Percentiles rank a stretch among this genome's conserved stretches.
phyloP scores from a whole-genome alignment of 1,140 invertebrate species.

The Geopemphigus sp. region DNA sequence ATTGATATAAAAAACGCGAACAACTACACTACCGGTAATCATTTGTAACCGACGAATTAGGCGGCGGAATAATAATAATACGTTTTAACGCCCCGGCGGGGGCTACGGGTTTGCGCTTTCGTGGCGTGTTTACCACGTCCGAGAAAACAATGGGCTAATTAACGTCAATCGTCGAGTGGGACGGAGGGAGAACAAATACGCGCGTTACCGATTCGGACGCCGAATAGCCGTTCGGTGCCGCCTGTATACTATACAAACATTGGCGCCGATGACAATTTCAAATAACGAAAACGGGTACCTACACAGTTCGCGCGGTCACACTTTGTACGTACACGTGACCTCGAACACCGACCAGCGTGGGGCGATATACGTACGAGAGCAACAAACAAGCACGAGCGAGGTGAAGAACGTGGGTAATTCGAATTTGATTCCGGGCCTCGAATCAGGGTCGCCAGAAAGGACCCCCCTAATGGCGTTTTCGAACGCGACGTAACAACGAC shows the following conservation, averaged over 20 bases:
- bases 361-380: no score
- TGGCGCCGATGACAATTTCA: background rate
- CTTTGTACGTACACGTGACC: background rate
- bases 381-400: no score
- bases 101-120: background rate
- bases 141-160: background rate
- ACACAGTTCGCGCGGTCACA: background rate
- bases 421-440: background rate
- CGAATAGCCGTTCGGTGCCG: background rate
- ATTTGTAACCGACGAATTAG: no score
- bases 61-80: background rate
- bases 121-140: background rate
- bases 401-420: constrained; percentile 1
- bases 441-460: background rate
- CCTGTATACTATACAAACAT: no score
- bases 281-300: background rate
- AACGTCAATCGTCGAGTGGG: background rate
- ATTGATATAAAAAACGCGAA: no score
- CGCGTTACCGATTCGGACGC: background rate
- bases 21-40: no score
- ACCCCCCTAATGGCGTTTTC: constrained; percentile 22
- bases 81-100: background rate
- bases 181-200: background rate
- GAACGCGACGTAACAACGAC: constrained; percentile 14
- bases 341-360: no score